phyloP scores from a whole-genome alignment of 2,888 invertebrate genomes.

The Ditula angustiorana region DNA sequence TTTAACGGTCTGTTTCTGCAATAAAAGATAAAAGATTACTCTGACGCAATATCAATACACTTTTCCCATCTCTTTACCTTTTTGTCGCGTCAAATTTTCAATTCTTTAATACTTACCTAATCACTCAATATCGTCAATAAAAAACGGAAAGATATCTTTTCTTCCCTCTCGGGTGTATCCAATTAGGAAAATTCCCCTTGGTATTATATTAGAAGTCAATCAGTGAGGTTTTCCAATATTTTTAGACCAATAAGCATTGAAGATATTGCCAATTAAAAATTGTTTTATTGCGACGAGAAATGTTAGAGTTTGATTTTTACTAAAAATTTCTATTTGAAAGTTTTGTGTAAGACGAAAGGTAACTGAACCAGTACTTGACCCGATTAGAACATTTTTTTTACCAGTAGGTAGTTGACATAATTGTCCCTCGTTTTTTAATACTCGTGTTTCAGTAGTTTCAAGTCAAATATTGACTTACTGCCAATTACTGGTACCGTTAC shows the following conservation, averaged over 20 bases:
- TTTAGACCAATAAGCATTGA: neutral
- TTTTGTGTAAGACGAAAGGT: too few species aligned
- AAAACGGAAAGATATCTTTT: constrained; percentile 5
- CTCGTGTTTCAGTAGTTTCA: too few species aligned
- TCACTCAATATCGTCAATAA: constrained; percentile 25
- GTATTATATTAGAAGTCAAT: constrained; percentile 18
- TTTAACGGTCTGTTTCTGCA: neutral
- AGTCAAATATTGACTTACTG: too few species aligned
- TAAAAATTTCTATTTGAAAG: neutral
- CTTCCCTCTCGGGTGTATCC: neutral
- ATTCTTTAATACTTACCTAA: neutral
- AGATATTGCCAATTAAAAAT: constrained; percentile 17
- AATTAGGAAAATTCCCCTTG: constrained; percentile 20
- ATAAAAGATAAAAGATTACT: too few species aligned
- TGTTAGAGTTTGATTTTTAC: neutral
- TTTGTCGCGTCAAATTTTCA: neutral
- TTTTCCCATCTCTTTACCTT: neutral
- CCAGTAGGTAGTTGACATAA: too few species aligned
- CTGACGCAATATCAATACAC: neutral
- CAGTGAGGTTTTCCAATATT: constrained; percentile 22
- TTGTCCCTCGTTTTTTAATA: too few species aligned
- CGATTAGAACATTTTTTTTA: too few species aligned
- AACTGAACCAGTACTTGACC: too few species aligned
- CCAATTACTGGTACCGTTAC: too few species aligned
- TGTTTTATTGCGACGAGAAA: neutral